Percentiles rank a stretch among this genome's conserved stretches.
These are phyloP conservation scores for Tetrao urogallus DNA, from an alignment of 2,113 vertebrate species.

Conservation along the genomic window DNA sequence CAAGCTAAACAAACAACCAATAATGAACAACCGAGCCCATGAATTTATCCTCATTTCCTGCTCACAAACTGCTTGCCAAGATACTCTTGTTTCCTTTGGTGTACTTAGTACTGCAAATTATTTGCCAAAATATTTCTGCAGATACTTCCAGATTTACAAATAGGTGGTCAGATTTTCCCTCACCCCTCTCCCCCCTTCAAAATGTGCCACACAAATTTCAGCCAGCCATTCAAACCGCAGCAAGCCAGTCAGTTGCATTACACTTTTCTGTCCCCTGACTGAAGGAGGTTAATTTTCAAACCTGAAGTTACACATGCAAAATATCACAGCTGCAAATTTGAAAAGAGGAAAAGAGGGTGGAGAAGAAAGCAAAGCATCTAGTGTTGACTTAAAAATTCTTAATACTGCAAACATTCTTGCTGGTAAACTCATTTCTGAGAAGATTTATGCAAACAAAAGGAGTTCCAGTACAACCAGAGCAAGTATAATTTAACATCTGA, in stretches of 20 bases:
- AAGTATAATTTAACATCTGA: constrained; percentile 61
- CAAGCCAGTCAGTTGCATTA: background rate
- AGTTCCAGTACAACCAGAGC: constrained; percentile 45
- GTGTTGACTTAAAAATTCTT: constrained; percentile 34
- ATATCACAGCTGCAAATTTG: constrained; percentile 26
- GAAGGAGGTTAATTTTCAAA: background rate
- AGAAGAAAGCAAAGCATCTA: constrained; percentile 45
- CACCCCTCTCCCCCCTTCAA: background rate
- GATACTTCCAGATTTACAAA: background rate
- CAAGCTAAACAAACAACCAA: constrained; percentile 56
- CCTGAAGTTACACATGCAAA: background rate
- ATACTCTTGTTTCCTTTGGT: constrained; percentile 18
- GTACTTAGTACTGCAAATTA: background rate
- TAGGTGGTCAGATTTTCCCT: background rate
- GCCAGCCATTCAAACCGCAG: background rate
- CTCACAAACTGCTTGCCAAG: constrained; percentile 28
- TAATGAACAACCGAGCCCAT: constrained; percentile 43
- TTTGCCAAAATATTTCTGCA: background rate
- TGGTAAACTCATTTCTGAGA: constrained; percentile 51
- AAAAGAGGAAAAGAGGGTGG: constrained; percentile 27
- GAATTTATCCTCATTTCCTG: constrained; percentile 65
- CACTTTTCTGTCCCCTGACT: background rate
- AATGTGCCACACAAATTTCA: background rate
- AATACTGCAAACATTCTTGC: constrained; percentile 44
- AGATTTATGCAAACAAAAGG: constrained; percentile 66